Base-by-base conservation (phyloP, 2,797 vertebrate species). In the Neoniphon sammara region DNA sequence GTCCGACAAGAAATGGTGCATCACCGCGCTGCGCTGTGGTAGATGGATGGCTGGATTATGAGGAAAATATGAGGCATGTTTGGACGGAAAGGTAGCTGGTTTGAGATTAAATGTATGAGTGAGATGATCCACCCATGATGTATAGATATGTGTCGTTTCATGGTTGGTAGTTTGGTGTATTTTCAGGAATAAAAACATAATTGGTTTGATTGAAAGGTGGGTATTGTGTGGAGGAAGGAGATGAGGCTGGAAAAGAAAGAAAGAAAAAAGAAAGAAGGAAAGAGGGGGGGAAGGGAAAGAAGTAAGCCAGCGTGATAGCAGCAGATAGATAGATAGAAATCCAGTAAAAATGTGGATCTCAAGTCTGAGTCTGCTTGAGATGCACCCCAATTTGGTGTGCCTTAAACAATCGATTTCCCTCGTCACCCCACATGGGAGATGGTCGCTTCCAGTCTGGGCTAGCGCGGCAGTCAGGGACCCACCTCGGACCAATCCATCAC, bases 401-500 rank as follows among this genome's bases (percentile, higher is more conserved):
- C 74, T 27, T 34, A 61, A 0, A 23, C 59, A 49, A 66, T 47
- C 2, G 14, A 39, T 84, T 66, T 67, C 60, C 18, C n/a, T 47
- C 4, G 1, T 30, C 3, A 62, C 25, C 70, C 62, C 44, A 9
- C 30, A 42, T 20, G 65, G 67, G 73, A 69, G 49, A 64, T 15
- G 82, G 73, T 82, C 44, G 20, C 53, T 56, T 79, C 82, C 71
- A 27, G 61, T 73, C n/a, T 0, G 2, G 64, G 71, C 70, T 64
- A 71, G 77, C 66, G 78, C 80, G 42, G 70, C 79, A 77, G 77
- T 27, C 66, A 49, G 77, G 62, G 68, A 72, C 72, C 81, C 31
- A 21, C 44, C 62, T 31, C 0, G 12, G 73, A 31, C 56, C 54
- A 1, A 91, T 93, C 75, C 66, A 88, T 93, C 90, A 93, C 15